phyloP scores from a whole-genome alignment of 64 coral and sea anemone genomes.

The Montipora cactus region DNA sequence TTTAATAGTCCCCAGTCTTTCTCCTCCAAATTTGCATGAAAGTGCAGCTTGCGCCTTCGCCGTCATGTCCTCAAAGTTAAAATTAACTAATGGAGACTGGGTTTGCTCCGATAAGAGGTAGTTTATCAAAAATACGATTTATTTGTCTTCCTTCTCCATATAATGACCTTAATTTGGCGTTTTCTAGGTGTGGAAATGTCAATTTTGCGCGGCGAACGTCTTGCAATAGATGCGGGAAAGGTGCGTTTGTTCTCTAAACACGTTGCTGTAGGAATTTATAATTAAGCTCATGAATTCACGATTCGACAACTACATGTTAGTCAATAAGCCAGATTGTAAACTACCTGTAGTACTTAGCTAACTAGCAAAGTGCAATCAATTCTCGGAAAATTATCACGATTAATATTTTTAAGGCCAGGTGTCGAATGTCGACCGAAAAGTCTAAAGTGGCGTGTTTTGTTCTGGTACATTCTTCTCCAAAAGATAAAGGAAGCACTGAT shows the following conservation, averaged over 20 bases:
- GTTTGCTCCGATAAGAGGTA: constrained; percentile 93
- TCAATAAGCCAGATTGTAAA: background rate
- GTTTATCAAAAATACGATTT: background rate
- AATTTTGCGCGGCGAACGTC: constrained; percentile 95
- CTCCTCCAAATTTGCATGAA: background rate
- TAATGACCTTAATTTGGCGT: background rate
- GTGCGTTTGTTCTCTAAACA: background rate
- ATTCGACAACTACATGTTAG: background rate
- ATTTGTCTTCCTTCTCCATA: background rate
- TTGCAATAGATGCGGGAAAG: constrained; percentile 95
- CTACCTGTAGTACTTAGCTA: background rate
- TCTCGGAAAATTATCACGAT: background rate
- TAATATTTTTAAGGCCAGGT: no score
- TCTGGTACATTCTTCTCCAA: background rate
- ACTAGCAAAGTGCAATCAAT: background rate
- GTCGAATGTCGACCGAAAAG: no score
- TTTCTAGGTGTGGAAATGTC: constrained; percentile 93
- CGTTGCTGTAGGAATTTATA: background rate
- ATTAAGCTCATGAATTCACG: background rate
- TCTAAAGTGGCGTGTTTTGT: background rate
- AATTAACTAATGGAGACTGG: constrained; percentile 93
- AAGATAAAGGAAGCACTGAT: constrained; percentile 78
- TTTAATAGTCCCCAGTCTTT: background rate
- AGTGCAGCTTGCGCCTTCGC: background rate
- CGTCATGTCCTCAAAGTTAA: constrained; percentile 69